Base-by-base conservation (phyloP, 1,140 invertebrate genomes). In the Sitophilus oryzae region DNA sequence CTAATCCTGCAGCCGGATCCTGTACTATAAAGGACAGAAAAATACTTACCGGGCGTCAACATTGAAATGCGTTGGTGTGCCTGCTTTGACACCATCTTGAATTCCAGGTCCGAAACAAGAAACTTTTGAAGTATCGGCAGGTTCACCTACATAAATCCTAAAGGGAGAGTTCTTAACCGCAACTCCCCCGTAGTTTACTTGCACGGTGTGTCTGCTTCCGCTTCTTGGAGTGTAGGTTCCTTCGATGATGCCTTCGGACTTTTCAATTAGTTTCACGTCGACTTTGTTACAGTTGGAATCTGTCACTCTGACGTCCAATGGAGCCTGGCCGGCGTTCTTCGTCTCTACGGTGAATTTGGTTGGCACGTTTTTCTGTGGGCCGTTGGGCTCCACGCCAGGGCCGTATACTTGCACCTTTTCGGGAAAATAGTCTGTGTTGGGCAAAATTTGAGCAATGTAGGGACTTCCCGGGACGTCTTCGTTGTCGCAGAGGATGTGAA, bases 391-490 rank as follows among this genome's bases (percentile, higher is more conserved):
- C 22, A 92, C 71, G 52, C 90, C 90, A 20, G 86, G 86, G 40
- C 91, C 89, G 61, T 77, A 81, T 15, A 86, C 84, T 63, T 86
- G 81, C 1, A 90, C 86, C 76, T 88, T 83, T 52, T 88, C 85
- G 0, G 89, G 88, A 72, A 83, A 79, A 62, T 86, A 90, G 60
- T 88, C 85, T 8, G 79, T 79, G 58, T 82, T 82, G 0, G 86
- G 82, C 16, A 85, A 66, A 61, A 93, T 83, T 60, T 87, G 79
- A 25, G 88, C 82, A 52, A 91, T 85, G 62, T 86, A 89, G 0
- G 89, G 89, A 2, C 85, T 88, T 58, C 86, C 84, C 9, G 86
- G 86, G 68, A 92, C 90, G 68, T 91, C 88, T 70, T 91, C 87
- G 55, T 82, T 81, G 66, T 92, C 85, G 63, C 89, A 93, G 16